Evolutionary conservation across 2,888 invertebrate genomes (phyloP), one percentile per base, ranked within the genome.

Genomic region (Drosophila mayaguana): DNA sequence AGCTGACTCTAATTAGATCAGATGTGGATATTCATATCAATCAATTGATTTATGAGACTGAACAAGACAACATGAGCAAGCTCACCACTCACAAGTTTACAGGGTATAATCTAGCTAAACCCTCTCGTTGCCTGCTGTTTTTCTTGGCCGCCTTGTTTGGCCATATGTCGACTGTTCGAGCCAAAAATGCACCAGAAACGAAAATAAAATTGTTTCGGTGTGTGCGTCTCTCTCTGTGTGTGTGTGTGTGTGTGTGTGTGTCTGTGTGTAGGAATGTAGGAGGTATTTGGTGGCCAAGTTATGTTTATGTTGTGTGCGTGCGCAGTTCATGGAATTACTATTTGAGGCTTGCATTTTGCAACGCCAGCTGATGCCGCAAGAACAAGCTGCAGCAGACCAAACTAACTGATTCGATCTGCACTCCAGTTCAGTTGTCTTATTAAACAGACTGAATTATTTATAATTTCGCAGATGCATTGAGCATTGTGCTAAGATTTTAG

Each of bases 261-360:
- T 34, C n/a, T 56, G 28, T 57, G 36, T 59, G 55, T 69, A 28
- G 28, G 8, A 28, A 28, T 28, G 60, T 55, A 40, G 57, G 45
- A 25, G 63, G 65, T 50, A 51, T 61, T 71, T 67, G 72, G 56
- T 63, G 61, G 61, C 50, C 51, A 70, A 59, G 66, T 79, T 72
- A 73, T 81, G 72, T 79, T 66, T 84, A 78, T 81, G 75, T 73
- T 72, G 64, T 76, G 68, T 87, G 79, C 74, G 81, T 81, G 79
- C 62, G 64, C 65, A 65, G 82, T 81, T 79, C 85, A 81, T 84
- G 77, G 77, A 88, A 83, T 84, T 84, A 77, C 65, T 55, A 88
- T 81, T 83, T 84, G 59, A 72, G 70, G 68, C 67, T 71, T 64
- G 76, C 70, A 70, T 72, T 78, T 69, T 63, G 56, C 56, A 72